A percentile compares a stretch with the other conserved stretches of the same genome.
These are phyloP conservation scores for Pelosia muscerda DNA, from an alignment of 2,888 invertebrate genomes.

Conservation along the genomic window DNA sequence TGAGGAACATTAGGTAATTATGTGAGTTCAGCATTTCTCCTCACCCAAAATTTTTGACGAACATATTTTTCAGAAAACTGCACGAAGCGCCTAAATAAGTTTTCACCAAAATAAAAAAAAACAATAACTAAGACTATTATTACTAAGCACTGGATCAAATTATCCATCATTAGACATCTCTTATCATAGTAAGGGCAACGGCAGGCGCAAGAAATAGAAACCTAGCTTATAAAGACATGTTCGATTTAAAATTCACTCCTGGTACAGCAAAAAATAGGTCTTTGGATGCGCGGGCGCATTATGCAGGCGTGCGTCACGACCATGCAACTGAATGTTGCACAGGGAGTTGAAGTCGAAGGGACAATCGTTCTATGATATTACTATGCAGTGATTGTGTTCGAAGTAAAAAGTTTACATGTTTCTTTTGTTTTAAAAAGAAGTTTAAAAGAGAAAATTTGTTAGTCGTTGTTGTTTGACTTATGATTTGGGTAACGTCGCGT, in stretches of 20 bases:
- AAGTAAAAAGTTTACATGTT: background rate
- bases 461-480: too few species aligned
- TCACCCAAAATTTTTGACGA: too few species aligned
- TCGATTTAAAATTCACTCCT: conserved; percentile 80
- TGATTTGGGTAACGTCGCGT: too few species aligned
- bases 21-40: too few species aligned
- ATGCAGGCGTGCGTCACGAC: conserved; percentile 85
- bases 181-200: conserved; percentile 58
- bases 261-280: conserved; percentile 83
- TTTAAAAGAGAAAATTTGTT: too few species aligned
- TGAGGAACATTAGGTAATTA: too few species aligned
- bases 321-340: conserved; percentile 55
- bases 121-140: too few species aligned
- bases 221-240: conserved; percentile 77
- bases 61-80: too few species aligned
- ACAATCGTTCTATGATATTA: conserved; percentile 43
- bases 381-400: conserved; percentile 23
- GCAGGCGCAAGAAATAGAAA: conserved; percentile 71
- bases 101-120: too few species aligned
- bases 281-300: conserved; percentile 71
- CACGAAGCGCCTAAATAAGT: too few species aligned
- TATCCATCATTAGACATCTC: background rate
- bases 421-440: background rate
- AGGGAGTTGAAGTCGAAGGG: conserved; percentile 52
- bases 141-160: background rate